Evolutionary conservation across 2,113 vertebrate species (phyloP).

Genomic region (Phrynosoma platyrhinos): DNA sequence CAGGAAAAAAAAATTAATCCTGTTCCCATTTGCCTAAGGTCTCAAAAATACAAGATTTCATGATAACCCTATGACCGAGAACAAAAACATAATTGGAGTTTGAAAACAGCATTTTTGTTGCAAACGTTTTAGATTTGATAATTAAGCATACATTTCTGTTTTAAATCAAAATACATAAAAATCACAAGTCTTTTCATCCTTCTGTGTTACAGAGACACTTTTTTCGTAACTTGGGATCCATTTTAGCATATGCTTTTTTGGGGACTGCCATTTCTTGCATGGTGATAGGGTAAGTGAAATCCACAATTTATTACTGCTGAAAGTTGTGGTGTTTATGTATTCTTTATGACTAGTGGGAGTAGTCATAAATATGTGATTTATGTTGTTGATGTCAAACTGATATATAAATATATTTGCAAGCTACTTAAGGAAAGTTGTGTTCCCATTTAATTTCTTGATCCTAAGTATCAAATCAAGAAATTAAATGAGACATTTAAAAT

Average conservation of each 20-base stretch:
- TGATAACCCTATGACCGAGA: neutral
- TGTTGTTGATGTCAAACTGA: slow-evolving; percentile 12
- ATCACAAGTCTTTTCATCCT: neutral
- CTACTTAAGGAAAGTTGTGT: neutral
- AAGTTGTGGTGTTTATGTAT: neutral
- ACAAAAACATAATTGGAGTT: neutral
- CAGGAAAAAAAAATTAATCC: neutral
- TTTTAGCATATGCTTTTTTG: slow-evolving; percentile 87
- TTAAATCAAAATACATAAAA: neutral
- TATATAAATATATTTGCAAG: neutral
- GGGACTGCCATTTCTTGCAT: slow-evolving; percentile 86
- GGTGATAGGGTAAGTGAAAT: slow-evolving; percentile 84
- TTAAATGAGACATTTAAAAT: neutral
- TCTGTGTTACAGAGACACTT: slow-evolving; percentile 83
- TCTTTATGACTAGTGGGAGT: neutral
- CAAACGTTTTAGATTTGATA: neutral
- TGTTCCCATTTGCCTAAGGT: neutral
- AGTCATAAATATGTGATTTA: neutral
- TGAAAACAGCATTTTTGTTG: neutral
- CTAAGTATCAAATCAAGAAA: neutral
- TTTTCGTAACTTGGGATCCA: slow-evolving; percentile 85
- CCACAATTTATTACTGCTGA: neutral
- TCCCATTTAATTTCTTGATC: neutral
- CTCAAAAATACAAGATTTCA: neutral
- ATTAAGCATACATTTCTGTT: neutral